A percentile compares a stretch with the other conserved stretches of the same genome.
These are phyloP conservation scores for Rhynchotus rufescens DNA, from an alignment of 2,797 vertebrate species.

Conservation along the genomic window DNA sequence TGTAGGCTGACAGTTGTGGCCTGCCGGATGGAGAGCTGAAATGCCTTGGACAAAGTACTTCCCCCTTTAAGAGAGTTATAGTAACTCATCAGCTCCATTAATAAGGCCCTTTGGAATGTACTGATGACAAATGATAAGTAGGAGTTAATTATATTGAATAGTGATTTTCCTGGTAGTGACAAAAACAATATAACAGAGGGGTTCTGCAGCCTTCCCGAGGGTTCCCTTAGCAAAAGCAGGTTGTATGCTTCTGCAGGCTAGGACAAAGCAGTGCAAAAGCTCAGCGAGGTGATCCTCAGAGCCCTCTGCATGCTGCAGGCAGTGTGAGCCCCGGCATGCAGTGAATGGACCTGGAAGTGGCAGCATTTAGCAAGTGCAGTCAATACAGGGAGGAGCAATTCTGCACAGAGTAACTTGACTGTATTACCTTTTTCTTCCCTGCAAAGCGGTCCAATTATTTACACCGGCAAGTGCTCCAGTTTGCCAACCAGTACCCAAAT, in stretches of 20 bases:
- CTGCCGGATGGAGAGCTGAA: background rate
- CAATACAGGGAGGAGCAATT: background rate
- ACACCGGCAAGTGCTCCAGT: slow-evolving; percentile 89
- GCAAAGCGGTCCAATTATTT: slow-evolving; percentile 94
- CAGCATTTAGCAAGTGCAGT: background rate
- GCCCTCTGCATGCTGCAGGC: background rate
- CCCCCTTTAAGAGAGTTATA: background rate
- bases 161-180: background rate
- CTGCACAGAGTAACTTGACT: slow-evolving; percentile 4
- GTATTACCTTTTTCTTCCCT: slow-evolving; percentile 30
- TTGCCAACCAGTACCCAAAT: slow-evolving; percentile 89
- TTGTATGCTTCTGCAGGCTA: background rate
- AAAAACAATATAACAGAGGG: background rate
- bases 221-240: background rate
- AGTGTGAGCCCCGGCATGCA: background rate
- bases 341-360: background rate
- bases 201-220: background rate
- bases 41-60: background rate
- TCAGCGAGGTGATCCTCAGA: background rate
- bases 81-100: background rate
- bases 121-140: background rate
- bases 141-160: background rate
- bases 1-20: background rate
- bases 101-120: rapidly evolving
- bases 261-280: background rate